Evolutionary conservation across 1,140 invertebrate species (phyloP), one percentile per base, ranked within the genome.

Genomic region (Brachionus rubens): DNA sequence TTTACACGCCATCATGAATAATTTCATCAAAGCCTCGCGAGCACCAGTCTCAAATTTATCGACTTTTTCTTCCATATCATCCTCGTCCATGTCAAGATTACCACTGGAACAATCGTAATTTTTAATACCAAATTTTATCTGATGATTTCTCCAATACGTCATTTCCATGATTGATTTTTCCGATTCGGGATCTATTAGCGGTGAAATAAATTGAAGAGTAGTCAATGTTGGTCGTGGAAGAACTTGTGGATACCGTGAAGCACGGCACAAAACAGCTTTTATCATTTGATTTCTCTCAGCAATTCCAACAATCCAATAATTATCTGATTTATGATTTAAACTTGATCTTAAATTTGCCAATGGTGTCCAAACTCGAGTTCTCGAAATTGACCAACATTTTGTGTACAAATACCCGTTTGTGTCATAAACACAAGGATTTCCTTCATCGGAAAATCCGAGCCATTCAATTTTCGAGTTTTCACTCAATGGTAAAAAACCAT

Each of bases 1-100:
- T 78, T 89, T 88, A 80, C 91, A 92, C 0, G 92, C 90, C 40
- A 92, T 83, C 91, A 92, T 92, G 87, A 97, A 95, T 21, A 95
- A 82, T 85, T 93, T 93, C 77, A 96, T 88, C 28, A 93, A 88
- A n/a, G 89, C 88, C 82, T 93, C 90, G 77, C 90, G 30, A 78
- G 43, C 33, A 75, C 52, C 46, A 77, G n/a, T 54, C 10, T 78
- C 68, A 24, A 81, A 87, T 19, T 86, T 83, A 80, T 89, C 90
- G 6, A 88, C 86, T 7, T 87, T 85, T 43, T 89, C 86, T 6
- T 90, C 88, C 76, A 81, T 78, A 46, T 84, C 83, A 59, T 79
- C 83, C 24, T 83, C 75, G 7, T 54, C 43, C n/a, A 59, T 33
- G 24, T 54, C 68, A 2, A 72, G 19, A 41, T 72, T 54, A 26